Evolutionary conservation across 2,888 invertebrate species (phyloP).

Genomic region (Aporophyla lueneburgensis): DNA sequence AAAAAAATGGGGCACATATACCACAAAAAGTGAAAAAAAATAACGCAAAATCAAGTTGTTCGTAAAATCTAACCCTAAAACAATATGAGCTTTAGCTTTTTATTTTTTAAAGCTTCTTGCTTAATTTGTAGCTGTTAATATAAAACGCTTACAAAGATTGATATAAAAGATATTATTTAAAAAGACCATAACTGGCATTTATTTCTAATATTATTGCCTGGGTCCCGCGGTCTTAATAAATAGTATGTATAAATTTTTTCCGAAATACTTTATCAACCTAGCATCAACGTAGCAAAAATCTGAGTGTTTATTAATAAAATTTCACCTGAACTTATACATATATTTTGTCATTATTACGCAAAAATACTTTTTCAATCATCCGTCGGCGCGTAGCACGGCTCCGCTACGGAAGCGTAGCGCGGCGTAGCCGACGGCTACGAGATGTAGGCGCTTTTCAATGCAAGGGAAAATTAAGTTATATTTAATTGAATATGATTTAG

Average conservation of each 20-base stretch:
- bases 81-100: too few relatives aligned
- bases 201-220: background rate
- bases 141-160: background rate
- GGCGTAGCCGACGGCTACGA: slow-evolving; percentile 60
- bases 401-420: slow-evolving; percentile 55
- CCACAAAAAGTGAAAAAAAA: background rate
- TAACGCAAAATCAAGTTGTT: background rate
- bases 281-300: background rate
- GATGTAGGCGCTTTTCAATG: slow-evolving; percentile 15
- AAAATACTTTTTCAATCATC: background rate
- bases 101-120: background rate
- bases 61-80: background rate
- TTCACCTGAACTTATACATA: background rate
- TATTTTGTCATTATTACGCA: background rate
- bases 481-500: background rate
- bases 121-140: background rate
- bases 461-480: background rate
- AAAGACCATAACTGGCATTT: background rate
- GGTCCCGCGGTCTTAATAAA: background rate
- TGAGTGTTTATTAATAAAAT: background rate
- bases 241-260: background rate
- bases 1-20: background rate
- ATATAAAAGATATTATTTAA: background rate
- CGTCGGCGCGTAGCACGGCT: slow-evolving; percentile 34
- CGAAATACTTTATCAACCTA: background rate